Percentiles rank a stretch among this genome's conserved stretches.
Conservation (phyloP, 2,797 vertebrate species). For the Acipenser ruthenus region DNA sequence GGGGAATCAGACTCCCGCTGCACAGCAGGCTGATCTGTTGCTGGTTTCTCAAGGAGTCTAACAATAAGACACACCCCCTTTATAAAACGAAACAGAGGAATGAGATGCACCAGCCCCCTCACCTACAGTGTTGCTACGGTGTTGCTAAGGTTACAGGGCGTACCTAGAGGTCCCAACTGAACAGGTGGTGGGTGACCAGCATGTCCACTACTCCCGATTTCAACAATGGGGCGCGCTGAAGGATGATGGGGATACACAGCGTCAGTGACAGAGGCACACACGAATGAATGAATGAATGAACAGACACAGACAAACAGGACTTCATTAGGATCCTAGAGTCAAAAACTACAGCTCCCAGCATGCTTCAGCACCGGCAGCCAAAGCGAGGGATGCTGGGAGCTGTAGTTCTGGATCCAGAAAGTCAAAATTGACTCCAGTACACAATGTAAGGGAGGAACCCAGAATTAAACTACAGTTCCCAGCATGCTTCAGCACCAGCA, state of each 20-base stretch:
- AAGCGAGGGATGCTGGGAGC: too few species aligned
- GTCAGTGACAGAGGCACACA: too few species aligned
- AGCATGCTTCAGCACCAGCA: too few species aligned
- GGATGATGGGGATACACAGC: constrained; percentile 13
- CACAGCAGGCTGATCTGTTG: neutral
- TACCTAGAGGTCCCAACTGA: constrained; percentile 60
- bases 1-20: too few species aligned
- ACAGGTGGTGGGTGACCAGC: constrained; percentile 58
- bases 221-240: constrained; percentile 45
- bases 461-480: too few species aligned
- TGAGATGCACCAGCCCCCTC: neutral
- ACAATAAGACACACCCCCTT: too few species aligned
- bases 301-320: neutral
- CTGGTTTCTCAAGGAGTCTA: neutral
- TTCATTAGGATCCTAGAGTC: too few species aligned
- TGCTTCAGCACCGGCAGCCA: too few species aligned
- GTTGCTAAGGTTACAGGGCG: constrained; percentile 24
- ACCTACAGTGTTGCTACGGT: constrained; percentile 5
- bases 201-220: constrained; percentile 52
- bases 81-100: neutral
- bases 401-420: too few species aligned
- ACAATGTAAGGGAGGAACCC: too few species aligned
- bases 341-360: neutral
- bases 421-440: too few species aligned
- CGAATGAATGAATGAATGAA: too few species aligned